Base-by-base conservation (phyloP, 2,113 vertebrate species). In the Apodemus sylvaticus region DNA sequence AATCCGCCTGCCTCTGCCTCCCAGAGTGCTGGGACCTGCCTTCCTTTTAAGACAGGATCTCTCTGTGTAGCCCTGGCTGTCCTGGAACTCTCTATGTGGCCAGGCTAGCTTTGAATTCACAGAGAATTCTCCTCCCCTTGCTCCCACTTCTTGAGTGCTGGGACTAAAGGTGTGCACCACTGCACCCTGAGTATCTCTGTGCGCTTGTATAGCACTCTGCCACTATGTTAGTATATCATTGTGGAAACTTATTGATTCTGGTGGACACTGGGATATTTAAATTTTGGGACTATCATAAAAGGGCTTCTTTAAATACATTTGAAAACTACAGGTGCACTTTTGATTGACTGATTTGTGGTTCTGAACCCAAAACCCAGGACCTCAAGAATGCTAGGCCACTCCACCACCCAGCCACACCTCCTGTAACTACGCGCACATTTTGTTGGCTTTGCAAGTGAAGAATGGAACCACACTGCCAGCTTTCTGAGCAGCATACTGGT, bases 291-390 rank as follows among this genome's bases (percentile, higher is more conserved):
- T 85, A 83, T 88, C 92, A 19, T 42, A 58, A 95, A 20, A 83
- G 79, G 64, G 26, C 39, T 66, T 86, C 58, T 93, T 53, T 53
- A n/a, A 93, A 53, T 24, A 66, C 22, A 66, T 93, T 96, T 81
- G 71, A 76, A 51, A 87, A 95, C 83, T 92, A 22, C 14, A 20
- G 22, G 36, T 86, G 36, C 45, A 62, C 29, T 31, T 45, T 19
- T 64, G 10, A 39, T 39, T 31, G 10, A 39, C 26, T 31, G 22
- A 64, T 34, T 29, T 60, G 10, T 29, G 39, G 24, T 36, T 29
- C 83, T 86, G 16, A 66, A 7, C 24, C n/a, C 22, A 7, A 58
- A 85, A 64, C 60, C 24, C 60, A 64, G 58, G 60, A 7, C 16
- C 55, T 66, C 79, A 39, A 0, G 5, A 86, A 71, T 24, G 36